Evolutionary conservation across 2,797 vertebrate species (phyloP).

Genomic region (Emys orbicularis): DNA sequence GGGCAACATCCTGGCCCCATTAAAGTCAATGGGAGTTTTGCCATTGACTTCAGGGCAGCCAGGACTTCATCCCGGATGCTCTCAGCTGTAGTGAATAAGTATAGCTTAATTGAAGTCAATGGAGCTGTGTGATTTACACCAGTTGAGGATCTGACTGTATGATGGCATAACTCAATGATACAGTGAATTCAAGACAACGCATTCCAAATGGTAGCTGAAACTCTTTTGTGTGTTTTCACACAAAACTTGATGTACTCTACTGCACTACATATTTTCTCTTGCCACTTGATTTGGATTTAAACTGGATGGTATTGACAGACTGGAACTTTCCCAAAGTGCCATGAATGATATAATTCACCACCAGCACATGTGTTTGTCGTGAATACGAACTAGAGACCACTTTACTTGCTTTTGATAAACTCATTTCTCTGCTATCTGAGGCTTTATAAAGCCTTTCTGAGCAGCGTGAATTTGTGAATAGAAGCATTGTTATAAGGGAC

Average conservation of each 20-base stretch:
- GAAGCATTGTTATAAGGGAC: not conserved
- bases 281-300: not conserved
- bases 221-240: not conserved
- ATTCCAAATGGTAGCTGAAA: not conserved
- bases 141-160: not conserved
- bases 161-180: not conserved
- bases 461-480: conserved; percentile 13
- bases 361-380: not conserved
- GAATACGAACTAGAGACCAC: not conserved
- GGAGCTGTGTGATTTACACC: not conserved
- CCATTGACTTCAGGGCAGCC: not conserved
- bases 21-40: not conserved
- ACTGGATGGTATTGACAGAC: not conserved
- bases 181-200: not conserved
- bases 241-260: not conserved
- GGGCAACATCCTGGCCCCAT: not conserved
- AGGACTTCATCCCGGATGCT: not conserved
- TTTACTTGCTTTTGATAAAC: conserved; percentile 39
- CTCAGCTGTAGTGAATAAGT: not conserved
- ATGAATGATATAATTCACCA: not conserved
- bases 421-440: not conserved
- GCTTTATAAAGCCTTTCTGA: conserved; percentile 22
- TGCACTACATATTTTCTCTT: not conserved
- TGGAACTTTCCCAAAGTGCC: not conserved
- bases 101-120: not conserved